phyloP scores from a whole-genome alignment of 2,797 vertebrate species.

The Phrynocephalus guinanensis region DNA sequence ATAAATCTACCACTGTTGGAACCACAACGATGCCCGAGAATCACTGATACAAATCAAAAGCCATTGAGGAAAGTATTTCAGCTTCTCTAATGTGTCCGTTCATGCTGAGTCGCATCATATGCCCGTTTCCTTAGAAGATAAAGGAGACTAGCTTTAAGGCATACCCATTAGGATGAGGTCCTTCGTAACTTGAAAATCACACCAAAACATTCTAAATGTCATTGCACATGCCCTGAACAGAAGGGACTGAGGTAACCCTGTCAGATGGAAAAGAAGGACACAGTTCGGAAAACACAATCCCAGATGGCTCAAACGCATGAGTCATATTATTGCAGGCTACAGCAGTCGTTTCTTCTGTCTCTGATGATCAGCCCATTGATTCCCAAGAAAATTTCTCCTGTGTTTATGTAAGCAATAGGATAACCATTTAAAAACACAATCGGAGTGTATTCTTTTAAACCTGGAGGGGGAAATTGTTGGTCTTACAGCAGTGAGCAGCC shows the following conservation, averaged over 20 bases:
- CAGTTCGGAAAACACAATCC: slow-evolving; percentile 21
- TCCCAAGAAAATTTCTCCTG: neutral
- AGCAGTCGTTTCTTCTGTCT: neutral
- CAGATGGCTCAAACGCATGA: slow-evolving; percentile 22
- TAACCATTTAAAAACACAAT: neutral
- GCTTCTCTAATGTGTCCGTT: neutral
- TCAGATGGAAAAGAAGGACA: neutral
- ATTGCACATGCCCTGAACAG: neutral
- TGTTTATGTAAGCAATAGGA: neutral
- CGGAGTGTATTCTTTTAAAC: neutral
- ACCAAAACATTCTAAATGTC: neutral
- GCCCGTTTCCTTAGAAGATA: neutral
- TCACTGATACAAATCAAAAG: slow-evolving; percentile 24
- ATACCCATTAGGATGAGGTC: neutral
- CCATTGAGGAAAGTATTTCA: slow-evolving; percentile 18
- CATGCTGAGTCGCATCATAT: neutral
- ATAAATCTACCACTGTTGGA: neutral
- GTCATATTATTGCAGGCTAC: neutral
- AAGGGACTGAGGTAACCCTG: neutral
- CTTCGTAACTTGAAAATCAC: slow-evolving; percentile 28
- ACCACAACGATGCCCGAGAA: neutral
- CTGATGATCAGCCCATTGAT: neutral
- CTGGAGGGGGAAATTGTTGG: neutral
- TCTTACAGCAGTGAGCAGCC: neutral
- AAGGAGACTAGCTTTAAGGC: neutral